Evolutionary conservation across 64 coral and sea anemone genomes (phyloP), one percentile per base, ranked within the genome.

Genomic region (Cladopsammia gracilis): DNA sequence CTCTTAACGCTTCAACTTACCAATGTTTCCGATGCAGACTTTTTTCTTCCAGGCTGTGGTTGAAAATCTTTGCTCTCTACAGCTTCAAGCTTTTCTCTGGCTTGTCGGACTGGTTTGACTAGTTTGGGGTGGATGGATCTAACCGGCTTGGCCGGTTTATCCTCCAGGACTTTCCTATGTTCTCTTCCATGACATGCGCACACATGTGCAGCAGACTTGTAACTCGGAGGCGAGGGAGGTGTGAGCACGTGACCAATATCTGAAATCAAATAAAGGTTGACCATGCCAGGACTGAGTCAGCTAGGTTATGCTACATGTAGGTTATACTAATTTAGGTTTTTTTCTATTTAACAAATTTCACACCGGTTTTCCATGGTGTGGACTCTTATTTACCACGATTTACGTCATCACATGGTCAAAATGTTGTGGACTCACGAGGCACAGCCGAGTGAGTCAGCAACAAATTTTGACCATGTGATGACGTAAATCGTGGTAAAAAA

Each of bases 81-180:
- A 6, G 73, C 19, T 15, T 51, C 73, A 51, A 51, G 18, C 51
- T 76, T 45, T 11, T 16, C 18, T 46, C 73, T 80, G 0, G 45
- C 48, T 74, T 79, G 79, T 60, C 65, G 49, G 54, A 85, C 65
- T 48, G 67, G 69, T 74, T 77, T 92, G 1, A 74, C 79, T 5
- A 45, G 89, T 92, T 62, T 73, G 25, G 79, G 54, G 1, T 59
- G 53, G 54, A 79, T 79, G 24, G 52, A 60, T 53, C 25, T 79
- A 5, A 25, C 52, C 4, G 25, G 77, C 13, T 60, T 79, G 25
- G 60, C 77, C 22, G 77, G 54, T 79, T 79, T 79, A 7, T 58
- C 24, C 0, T 79, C 77, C 11, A 59, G 23, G 24, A 60, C 13
- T 58, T 79, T 79, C 25, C 24, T 79, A 10, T 10, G 52, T 58